phyloP scores from a whole-genome alignment of 2,888 invertebrate genomes.

The Andrena flavipes region DNA sequence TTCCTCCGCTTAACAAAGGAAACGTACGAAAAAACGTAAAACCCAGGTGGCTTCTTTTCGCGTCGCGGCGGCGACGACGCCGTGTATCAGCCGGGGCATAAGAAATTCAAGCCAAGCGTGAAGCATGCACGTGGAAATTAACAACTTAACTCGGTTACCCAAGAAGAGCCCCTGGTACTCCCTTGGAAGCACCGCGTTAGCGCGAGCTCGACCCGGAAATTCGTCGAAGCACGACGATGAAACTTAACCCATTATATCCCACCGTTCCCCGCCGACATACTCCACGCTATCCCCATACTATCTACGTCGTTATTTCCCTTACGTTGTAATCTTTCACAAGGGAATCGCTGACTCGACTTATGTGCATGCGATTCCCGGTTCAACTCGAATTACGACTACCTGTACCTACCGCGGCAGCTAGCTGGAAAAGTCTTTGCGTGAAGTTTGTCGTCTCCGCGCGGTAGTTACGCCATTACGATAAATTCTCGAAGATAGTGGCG shows the following conservation, averaged over 20 bases:
- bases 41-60: constrained; percentile 26
- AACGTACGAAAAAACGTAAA: constrained; percentile 18
- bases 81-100: constrained; percentile 53
- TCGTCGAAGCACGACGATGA: constrained; percentile 77
- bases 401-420: constrained; percentile 23
- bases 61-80: constrained; percentile 14
- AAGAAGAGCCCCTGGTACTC: constrained; percentile 69
- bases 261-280: constrained; percentile 42
- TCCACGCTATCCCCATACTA: constrained; percentile 60
- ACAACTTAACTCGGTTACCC: constrained; percentile 76
- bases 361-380: constrained; percentile 45
- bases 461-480: constrained; percentile 24
- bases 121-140: constrained; percentile 75
- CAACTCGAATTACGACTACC: constrained; percentile 51
- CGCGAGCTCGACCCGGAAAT: constrained; percentile 76
- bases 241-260: constrained; percentile 80
- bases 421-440: constrained; percentile 40
- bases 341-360: constrained; percentile 61
- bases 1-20: not conserved
- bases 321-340: constrained; percentile 69
- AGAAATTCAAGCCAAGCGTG: constrained; percentile 74
- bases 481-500: not conserved
- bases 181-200: constrained; percentile 70
- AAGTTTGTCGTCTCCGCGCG: not conserved
- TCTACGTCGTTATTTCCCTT: constrained; percentile 72